Evolutionary conservation across 2,888 invertebrate species (phyloP), one percentile per base, ranked within the genome.

Genomic region (Stictocephala bisonia): DNA sequence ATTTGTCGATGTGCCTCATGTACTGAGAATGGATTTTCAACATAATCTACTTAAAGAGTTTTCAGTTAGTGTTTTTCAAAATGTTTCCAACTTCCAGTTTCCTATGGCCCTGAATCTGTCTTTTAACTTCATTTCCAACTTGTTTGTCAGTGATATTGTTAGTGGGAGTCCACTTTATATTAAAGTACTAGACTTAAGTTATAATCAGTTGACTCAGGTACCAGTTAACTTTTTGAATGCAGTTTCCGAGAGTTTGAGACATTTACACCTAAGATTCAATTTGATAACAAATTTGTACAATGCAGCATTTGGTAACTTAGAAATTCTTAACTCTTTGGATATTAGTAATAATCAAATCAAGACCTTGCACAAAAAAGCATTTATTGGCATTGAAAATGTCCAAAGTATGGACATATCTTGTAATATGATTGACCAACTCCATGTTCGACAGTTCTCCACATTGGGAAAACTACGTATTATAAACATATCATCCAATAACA

Each of bases 11-110:
- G 86, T 96, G 80, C 91, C 92, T 29, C 90, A 89, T 82, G 85
- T 96, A 79, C 89, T 90, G 78, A 90, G 91, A 81, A 85, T 96
- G 73, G 94, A 95, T 83, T 85, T 95, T 76, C 94, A 94, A 84
- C 89, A 90, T 80, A 95, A 95, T 82, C 88, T 90, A 79, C 84
- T 95, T 68, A 89, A 89, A 27, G 86, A 88, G 76, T 87, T 95
- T 79, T 89, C 90, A 26, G 84, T 92, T 79, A 88, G 87, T 79
- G 86, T 88, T 72, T 91, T 93, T 80, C 85, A 88, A 75, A 92
- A 92, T 81, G 87, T 91, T 27, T 90, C 92, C 3, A 87, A 88
- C 77, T 84, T 86, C 6, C 89, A 89, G 76, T 85, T 88, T 50
- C 90, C 91, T 24, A 86, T 95, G 79, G 88, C 89, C 4, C 85